Conservation (phyloP, 2,113 vertebrate genomes). For the Eulemur macaco region DNA sequence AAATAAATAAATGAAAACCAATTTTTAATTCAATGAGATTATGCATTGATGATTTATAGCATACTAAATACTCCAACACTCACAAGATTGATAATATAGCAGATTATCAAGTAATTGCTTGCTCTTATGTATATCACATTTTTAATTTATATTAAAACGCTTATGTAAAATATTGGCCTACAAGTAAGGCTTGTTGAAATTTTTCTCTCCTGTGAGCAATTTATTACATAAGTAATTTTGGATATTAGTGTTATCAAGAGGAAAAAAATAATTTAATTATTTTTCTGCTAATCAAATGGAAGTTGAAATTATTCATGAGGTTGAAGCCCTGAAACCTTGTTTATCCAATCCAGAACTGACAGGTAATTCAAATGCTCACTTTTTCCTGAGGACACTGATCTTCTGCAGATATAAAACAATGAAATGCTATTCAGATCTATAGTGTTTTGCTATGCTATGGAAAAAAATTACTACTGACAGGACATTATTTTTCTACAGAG, state of each 20-base stretch:
- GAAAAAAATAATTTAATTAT: constrained; percentile 23
- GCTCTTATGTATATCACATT: neutral
- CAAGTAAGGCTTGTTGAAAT: constrained; percentile 18
- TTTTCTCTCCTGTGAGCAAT: neutral
- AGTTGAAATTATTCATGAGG: constrained; percentile 4
- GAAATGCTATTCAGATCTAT: neutral
- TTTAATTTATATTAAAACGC: constrained; percentile 54
- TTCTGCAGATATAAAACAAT: constrained; percentile 46
- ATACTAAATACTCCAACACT: neutral
- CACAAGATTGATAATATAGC: neutral
- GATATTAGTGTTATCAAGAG: neutral
- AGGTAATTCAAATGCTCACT: constrained; percentile 16
- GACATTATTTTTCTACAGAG: neutral
- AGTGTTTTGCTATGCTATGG: neutral
- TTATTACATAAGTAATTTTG: neutral
- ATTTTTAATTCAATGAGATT: neutral
- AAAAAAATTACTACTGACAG: neutral
- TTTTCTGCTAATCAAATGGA: constrained; percentile 44
- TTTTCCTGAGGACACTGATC: neutral
- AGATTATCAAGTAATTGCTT: neutral
- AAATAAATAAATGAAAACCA: neutral
- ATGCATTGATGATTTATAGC: neutral
- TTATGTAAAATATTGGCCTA: constrained; percentile 31
- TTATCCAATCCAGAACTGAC: neutral
- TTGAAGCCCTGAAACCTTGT: neutral